phyloP scores from a whole-genome alignment of 2,888 invertebrate species.

The Lepidocyrtinus sp. region DNA sequence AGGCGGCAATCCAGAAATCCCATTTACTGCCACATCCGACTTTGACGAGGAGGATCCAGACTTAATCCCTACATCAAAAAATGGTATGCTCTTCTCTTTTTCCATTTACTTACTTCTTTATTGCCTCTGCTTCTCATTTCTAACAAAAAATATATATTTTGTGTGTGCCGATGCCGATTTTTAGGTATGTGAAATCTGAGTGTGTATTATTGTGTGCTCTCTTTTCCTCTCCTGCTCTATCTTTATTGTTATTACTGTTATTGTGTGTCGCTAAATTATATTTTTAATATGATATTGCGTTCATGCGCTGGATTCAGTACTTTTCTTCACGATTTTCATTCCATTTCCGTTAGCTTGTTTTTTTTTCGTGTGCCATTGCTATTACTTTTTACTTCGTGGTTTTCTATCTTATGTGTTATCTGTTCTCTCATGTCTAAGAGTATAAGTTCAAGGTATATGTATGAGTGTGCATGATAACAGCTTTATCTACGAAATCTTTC shows the following conservation, averaged over 20 bases:
- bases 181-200: neutral
- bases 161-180: slow-evolving; percentile 20
- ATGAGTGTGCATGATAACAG: slow-evolving; percentile 11
- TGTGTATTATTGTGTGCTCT: slow-evolving; percentile 1
- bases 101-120: slow-evolving; percentile 27
- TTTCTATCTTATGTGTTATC: slow-evolving; percentile 2
- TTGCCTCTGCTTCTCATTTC: slow-evolving; percentile 19
- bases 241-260: slow-evolving; percentile 13
- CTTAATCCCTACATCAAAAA: slow-evolving; percentile 69
- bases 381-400: neutral
- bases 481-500: slow-evolving; percentile 11
- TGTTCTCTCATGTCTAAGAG: neutral
- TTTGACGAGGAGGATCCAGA: slow-evolving; percentile 70
- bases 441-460: no score
- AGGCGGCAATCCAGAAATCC: slow-evolving; percentile 62
- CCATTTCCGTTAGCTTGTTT: neutral
- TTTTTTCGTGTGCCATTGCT: neutral
- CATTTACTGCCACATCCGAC: slow-evolving; percentile 65
- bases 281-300: slow-evolving; percentile 6
- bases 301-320: neutral
- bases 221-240: slow-evolving; percentile 1
- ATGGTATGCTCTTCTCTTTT: slow-evolving; percentile 60
- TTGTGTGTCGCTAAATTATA: slow-evolving; percentile 10
- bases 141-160: slow-evolving; percentile 1
- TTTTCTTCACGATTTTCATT: neutral